A percentile compares a stretch with the other conserved stretches of the same genome.
Conservation (phyloP, 2,797 vertebrate genomes). For the Psittacula derbiana region DNA sequence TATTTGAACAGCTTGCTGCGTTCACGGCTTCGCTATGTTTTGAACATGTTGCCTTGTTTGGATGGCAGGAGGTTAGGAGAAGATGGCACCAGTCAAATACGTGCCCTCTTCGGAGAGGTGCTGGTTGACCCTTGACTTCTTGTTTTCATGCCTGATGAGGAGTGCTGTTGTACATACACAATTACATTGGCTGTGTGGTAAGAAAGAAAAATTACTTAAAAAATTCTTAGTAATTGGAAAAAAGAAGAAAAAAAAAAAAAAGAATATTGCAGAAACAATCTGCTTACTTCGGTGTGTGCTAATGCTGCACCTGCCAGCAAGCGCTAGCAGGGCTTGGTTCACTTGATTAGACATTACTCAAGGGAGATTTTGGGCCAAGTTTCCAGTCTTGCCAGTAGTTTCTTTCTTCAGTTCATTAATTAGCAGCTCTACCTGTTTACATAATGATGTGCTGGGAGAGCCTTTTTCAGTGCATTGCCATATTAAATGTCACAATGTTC, state of each 20-base stretch:
- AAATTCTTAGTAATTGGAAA: not conserved
- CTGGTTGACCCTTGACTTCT: not conserved
- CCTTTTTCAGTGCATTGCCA: not conserved
- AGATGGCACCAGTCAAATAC: not conserved
- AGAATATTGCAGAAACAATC: not conserved
- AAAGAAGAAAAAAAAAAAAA: not conserved
- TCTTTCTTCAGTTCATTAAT: not conserved
- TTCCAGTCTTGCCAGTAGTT: conserved; percentile 1
- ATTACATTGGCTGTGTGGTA: not conserved
- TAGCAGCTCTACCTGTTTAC: conserved; percentile 26
- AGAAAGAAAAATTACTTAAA: not conserved
- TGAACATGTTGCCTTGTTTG: not conserved
- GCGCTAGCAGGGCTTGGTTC: not conserved
- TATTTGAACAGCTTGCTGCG: conserved; percentile 1
- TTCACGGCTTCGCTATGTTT: not conserved
- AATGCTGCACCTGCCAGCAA: not conserved
- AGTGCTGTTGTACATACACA: not conserved
- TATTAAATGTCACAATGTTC: not conserved
- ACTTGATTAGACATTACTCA: not conserved
- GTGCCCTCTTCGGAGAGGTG: not conserved
- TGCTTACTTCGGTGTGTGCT: rapidly evolving
- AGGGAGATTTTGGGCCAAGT: conserved; percentile 2
- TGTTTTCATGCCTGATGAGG: not conserved
- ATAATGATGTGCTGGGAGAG: not conserved
- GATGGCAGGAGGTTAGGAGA: conserved; percentile 12